These are phyloP conservation scores for pig (Sus scrofa) DNA, from an alignment of 2,113 vertebrate species.

Conservation along the genomic window T2T-Sscrofa CM001155.3:5923501-5924000, in stretches of 20 bases:
- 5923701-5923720: fast-evolving
- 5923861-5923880: fast-evolving
- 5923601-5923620: neutral
- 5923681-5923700: fast-evolving
- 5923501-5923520: too few relatives aligned
- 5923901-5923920: fast-evolving
- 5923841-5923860: fast-evolving
- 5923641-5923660: neutral
- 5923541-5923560: fast-evolving
- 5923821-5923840: fast-evolving
- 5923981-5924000: too few relatives aligned
- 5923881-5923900: fast-evolving
- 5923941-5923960: neutral
- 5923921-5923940: neutral
- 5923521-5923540: neutral
- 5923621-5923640: neutral
- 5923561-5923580: neutral
- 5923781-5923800: fast-evolving
- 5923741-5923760: fast-evolving
- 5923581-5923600: neutral
- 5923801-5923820: fast-evolving
- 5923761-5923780: fast-evolving
- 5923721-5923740: fast-evolving
- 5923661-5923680: neutral
- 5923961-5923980: fast-evolving